Evolutionary conservation across 2,888 invertebrate genomes (phyloP).

Genomic region (Microctonus brassicae): DNA sequence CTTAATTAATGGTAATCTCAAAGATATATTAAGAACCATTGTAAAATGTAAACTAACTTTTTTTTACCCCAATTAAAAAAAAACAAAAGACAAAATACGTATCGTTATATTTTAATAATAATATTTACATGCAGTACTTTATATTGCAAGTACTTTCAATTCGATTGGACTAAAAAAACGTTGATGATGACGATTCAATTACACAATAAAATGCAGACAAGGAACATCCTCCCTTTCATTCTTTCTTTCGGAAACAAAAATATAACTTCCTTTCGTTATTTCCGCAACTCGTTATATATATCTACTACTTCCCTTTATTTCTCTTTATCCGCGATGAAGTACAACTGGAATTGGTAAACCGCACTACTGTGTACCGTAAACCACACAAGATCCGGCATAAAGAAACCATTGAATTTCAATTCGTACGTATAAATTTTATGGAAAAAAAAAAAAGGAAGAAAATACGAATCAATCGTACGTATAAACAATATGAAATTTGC

Average conservation of each 20-base stretch:
- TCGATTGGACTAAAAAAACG: background rate
- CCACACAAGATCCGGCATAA: background rate
- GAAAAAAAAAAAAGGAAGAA: background rate
- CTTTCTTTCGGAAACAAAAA: background rate
- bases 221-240: background rate
- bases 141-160: background rate
- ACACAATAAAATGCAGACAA: background rate
- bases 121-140: background rate
- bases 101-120: background rate
- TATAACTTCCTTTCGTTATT: slow-evolving; percentile 1
- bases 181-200: background rate
- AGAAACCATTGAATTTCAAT: background rate
- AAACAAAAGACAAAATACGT: background rate
- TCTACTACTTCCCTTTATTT: background rate
- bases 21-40: background rate
- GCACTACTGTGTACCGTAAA: background rate
- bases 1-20: background rate
- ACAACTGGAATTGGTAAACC: background rate
- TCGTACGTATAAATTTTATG: background rate
- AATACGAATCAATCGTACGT: background rate
- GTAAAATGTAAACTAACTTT: background rate
- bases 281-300: background rate
- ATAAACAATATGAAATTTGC: background rate
- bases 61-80: background rate
- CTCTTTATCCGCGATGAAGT: background rate